Conservation (phyloP, 2,797 vertebrate species). For the Amazona ochrocephala region DNA sequence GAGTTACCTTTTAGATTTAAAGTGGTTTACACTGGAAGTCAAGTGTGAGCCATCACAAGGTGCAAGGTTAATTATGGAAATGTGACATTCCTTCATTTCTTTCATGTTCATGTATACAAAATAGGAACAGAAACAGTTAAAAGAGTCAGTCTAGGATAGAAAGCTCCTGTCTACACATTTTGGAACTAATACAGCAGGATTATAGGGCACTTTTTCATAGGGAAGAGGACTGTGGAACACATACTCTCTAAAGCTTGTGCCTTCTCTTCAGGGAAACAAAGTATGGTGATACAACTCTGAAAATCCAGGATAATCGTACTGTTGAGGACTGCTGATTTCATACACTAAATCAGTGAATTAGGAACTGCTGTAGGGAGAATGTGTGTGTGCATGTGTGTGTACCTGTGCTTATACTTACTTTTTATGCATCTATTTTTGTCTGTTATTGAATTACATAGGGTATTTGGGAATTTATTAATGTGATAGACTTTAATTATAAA, state of each 20-base stretch:
- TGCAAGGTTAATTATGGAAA: not conserved
- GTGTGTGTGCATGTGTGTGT: not conserved
- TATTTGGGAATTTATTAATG: not conserved
- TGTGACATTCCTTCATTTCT: not conserved
- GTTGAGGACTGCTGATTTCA: not conserved
- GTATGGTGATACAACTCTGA: fast-evolving
- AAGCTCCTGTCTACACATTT: not conserved
- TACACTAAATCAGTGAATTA: not conserved
- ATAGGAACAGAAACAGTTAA: not conserved
- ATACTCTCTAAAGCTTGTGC: not conserved
- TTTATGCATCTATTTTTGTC: not conserved
- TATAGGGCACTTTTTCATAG: not conserved
- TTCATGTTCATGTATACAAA: not conserved
- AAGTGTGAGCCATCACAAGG: not conserved
- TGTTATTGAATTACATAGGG: not conserved
- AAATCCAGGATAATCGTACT: not conserved
- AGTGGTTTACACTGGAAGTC: not conserved
- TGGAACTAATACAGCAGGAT: not conserved
- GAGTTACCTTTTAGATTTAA: not conserved
- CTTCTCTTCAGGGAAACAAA: not conserved
- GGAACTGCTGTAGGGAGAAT: not conserved
- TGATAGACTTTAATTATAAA: not conserved
- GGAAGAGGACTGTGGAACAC: not conserved
- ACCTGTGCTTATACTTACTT: not conserved
- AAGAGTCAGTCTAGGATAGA: not conserved